Percentiles rank a stretch among this genome's conserved stretches.
phyloP scores from a whole-genome alignment of 2,113 vertebrate genomes.

The Amazona guildingii region DNA sequence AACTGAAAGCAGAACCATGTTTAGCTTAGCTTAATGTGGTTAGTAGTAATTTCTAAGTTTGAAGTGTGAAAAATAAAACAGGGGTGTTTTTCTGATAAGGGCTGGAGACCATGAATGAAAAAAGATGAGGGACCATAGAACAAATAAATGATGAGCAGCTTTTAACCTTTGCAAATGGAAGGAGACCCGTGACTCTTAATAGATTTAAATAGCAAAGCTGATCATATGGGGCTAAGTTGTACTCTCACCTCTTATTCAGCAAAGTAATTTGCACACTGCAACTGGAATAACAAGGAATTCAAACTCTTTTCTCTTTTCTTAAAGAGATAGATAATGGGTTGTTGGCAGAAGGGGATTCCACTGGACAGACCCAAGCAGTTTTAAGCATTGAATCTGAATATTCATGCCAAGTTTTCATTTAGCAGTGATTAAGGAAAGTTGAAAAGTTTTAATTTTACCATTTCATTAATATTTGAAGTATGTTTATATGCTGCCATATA shows the following conservation, averaged over 20 bases:
- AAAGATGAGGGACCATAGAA: not conserved
- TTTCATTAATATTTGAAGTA: not conserved
- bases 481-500: not conserved
- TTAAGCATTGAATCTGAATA: not conserved
- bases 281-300: not conserved
- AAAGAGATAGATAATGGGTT: not conserved
- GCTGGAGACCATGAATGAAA: not conserved
- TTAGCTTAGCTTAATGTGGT: not conserved
- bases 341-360: not conserved
- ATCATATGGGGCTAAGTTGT: not conserved
- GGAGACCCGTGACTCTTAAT: rapidly evolving
- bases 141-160: not conserved
- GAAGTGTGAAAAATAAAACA: not conserved
- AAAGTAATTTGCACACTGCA: not conserved
- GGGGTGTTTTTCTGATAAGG: not conserved
- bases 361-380: not conserved
- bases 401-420: not conserved
- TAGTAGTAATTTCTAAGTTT: not conserved
- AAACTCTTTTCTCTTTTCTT: not conserved
- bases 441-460: not conserved
- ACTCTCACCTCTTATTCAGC: not conserved
- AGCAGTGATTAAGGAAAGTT: not conserved
- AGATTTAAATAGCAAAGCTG: not conserved
- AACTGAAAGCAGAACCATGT: not conserved
- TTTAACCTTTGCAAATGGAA: not conserved